Conservation (phyloP, 2,797 vertebrate species). For the Podarcis siculus region DNA sequence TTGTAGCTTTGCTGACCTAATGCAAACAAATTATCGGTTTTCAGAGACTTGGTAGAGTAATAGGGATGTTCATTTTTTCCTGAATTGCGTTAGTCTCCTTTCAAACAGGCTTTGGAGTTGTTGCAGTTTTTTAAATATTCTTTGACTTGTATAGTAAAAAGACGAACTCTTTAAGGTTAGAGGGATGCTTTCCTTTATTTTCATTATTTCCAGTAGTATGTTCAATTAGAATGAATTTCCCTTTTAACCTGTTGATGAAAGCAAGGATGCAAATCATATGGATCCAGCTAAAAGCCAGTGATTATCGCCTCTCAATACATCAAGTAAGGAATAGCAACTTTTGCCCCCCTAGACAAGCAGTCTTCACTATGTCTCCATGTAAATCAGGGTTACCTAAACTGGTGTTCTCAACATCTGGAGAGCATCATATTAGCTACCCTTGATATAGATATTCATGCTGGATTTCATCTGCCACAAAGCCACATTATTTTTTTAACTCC, state of each 20-base stretch:
- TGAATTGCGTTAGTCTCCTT: background rate
- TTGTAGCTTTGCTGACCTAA: background rate
- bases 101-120: background rate
- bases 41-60: background rate
- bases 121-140: background rate
- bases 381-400: too few relatives aligned
- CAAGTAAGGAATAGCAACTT: background rate
- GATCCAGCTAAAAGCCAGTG: background rate
- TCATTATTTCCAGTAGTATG: background rate
- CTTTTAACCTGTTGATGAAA: background rate
- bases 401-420: too few relatives aligned
- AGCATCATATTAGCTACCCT: background rate
- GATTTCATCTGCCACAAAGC: background rate
- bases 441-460: background rate
- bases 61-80: background rate
- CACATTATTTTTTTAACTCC: background rate
- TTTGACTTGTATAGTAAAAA: background rate
- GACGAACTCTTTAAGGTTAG: background rate
- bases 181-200: background rate
- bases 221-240: background rate
- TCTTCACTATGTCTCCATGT: background rate
- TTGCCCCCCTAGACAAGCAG: background rate
- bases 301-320: background rate
- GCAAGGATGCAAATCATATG: background rate
- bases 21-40: background rate